Base-by-base conservation (phyloP, 2,113 vertebrate genomes). In the Daboia siamensis region DNA sequence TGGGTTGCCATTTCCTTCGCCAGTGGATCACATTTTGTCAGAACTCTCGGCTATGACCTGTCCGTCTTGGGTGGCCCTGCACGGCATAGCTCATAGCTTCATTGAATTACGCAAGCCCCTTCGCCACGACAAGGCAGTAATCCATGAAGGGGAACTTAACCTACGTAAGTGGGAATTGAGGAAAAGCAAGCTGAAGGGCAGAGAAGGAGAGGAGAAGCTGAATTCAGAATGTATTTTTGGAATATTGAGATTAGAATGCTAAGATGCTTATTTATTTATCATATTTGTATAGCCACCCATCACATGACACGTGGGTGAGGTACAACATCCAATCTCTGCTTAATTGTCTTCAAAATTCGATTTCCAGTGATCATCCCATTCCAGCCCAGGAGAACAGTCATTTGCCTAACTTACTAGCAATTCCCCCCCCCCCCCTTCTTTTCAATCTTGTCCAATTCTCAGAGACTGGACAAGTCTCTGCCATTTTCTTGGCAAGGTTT, bases 321-420 rank as follows among this genome's bases (percentile, higher is more conserved):
- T 69, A 33, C 64, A 33, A 15, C 29, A 69, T 33, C 64, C 64
- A 69, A 84, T 21, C 39, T 20, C 0, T 46, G 74, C 10, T 46
- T 86, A 59, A 26, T 69, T 90, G 52, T 39, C 15, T 93, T 86
- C 8, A 86, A 0, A 0, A 74, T 86, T 91, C 33, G 61, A n/a
- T 88, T 90, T 24, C 12, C 64, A 48, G 33, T 0, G 39, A n/a
- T 89, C 17, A 86, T 88, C 6, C 90, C 5, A 20, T 39, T 10
- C 23, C 54, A 86, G 86, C 86, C 24, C 29, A 33, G 52, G 59
- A 46, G n/a, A 69, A 84, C 6, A 13, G 0, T 7, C 2, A 7
- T 92, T 89, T 80, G 15, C 92, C 33, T 86, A 89, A 52, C 2
- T 59, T 94, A 89, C 55, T 93, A n/a, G 59, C 13, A 52, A 6